Conservation (phyloP, 1,140 invertebrate genomes). For the Archivesica marissinica region DNA sequence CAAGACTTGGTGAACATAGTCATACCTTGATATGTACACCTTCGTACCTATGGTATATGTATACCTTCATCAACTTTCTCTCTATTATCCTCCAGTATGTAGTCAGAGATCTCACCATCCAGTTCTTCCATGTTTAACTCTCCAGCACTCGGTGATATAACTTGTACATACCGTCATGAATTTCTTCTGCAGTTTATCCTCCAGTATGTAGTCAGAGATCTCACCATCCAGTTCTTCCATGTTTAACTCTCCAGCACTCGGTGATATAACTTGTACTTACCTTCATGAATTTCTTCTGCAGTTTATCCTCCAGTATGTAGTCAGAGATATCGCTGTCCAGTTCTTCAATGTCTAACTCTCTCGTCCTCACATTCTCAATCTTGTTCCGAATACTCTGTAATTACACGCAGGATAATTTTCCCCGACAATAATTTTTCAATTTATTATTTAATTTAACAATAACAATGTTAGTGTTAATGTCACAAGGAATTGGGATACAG, state of each 20-base stretch:
- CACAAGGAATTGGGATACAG: too few relatives aligned
- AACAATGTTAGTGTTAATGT: too few relatives aligned
- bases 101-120: constrained; percentile 80
- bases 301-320: constrained; percentile 82
- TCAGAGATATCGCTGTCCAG: constrained; percentile 80
- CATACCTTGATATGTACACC: too few relatives aligned
- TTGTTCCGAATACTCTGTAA: constrained; percentile 79
- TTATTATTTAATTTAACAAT: too few relatives aligned
- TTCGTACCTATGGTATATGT: neutral
- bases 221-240: constrained; percentile 82
- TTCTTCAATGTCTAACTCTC: constrained; percentile 81
- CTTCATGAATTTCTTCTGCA: constrained; percentile 81
- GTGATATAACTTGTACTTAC: neutral
- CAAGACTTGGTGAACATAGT: constrained; percentile 63
- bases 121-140: constrained; percentile 82
- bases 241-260: constrained; percentile 74
- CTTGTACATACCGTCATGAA: constrained; percentile 75
- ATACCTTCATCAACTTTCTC: constrained; percentile 79
- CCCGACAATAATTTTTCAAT: too few relatives aligned
- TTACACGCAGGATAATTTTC: too few relatives aligned
- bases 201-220: constrained; percentile 81
- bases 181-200: constrained; percentile 80
- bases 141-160: constrained; percentile 60
- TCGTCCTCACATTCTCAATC: constrained; percentile 78
- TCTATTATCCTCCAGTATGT: constrained; percentile 82